phyloP scores from a whole-genome alignment of 64 coral and sea anemone genomes.

The Montipora cactus region DNA sequence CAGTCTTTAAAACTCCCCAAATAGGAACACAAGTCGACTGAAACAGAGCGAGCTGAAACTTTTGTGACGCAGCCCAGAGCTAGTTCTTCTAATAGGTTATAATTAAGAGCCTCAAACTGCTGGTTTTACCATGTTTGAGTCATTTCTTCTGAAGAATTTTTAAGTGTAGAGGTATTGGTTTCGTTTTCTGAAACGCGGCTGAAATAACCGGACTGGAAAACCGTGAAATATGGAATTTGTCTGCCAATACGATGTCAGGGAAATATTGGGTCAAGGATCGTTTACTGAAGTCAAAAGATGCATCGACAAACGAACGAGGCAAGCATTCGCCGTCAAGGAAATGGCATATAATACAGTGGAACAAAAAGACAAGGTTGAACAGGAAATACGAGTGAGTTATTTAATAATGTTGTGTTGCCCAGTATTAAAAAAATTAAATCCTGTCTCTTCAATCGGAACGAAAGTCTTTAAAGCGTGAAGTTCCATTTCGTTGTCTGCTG shows the following conservation, averaged over 20 bases:
- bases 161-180: neutral
- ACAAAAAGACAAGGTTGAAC: constrained; percentile 52
- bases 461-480: no score
- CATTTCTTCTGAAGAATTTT: neutral
- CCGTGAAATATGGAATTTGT: constrained; percentile 74
- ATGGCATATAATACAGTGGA: constrained; percentile 36
- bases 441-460: no score
- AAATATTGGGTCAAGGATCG: constrained; percentile 75
- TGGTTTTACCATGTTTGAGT: neutral
- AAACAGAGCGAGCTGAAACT: neutral
- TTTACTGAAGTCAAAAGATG: constrained; percentile 78
- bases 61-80: no score
- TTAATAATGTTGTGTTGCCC: neutral
- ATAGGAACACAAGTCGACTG: neutral
- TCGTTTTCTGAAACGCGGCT: neutral
- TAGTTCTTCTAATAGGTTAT: neutral
- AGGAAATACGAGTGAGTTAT: constrained; percentile 54
- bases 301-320: constrained; percentile 73
- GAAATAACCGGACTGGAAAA: neutral
- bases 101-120: neutral
- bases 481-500: no score
- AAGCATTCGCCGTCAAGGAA: constrained; percentile 72
- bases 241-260: constrained; percentile 76
- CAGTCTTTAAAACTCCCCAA: neutral
- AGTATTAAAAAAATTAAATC: neutral